Conservation (phyloP, 2,113 vertebrate species). For the Oreochromis aureus region DNA sequence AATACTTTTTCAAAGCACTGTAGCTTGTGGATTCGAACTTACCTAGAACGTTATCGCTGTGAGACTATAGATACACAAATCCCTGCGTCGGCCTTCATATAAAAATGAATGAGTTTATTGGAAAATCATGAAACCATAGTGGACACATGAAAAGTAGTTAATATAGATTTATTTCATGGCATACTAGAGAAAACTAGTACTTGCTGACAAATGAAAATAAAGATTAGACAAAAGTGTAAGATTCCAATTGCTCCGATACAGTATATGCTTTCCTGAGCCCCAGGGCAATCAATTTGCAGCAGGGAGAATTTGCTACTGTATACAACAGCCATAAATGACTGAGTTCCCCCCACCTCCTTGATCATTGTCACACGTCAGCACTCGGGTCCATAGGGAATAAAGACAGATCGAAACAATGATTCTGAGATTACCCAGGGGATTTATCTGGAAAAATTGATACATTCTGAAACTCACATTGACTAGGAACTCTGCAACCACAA, state of each 20-base stretch:
- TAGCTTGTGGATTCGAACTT: neutral
- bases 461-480: neutral
- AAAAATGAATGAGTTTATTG: neutral
- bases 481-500: neutral
- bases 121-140: neutral
- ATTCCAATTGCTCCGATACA: neutral
- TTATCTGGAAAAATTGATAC: neutral
- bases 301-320: neutral
- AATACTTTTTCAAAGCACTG: neutral
- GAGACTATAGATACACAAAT: neutral
- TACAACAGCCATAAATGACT: neutral
- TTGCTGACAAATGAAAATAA: neutral
- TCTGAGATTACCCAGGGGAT: slow-evolving; percentile 26
- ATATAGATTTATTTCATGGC: neutral
- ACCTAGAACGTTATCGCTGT: fast-evolving
- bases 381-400: neutral
- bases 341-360: neutral
- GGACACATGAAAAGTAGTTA: neutral
- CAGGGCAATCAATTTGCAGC: neutral
- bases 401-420: slow-evolving; percentile 19
- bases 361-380: neutral
- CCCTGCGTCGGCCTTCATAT: fast-evolving
- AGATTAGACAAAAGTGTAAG: neutral
- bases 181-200: neutral
- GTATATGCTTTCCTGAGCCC: neutral